Evolutionary conservation across 2,113 vertebrate species (phyloP), one percentile per base, ranked within the genome.

Genomic region (Geothlypis trichas): DNA sequence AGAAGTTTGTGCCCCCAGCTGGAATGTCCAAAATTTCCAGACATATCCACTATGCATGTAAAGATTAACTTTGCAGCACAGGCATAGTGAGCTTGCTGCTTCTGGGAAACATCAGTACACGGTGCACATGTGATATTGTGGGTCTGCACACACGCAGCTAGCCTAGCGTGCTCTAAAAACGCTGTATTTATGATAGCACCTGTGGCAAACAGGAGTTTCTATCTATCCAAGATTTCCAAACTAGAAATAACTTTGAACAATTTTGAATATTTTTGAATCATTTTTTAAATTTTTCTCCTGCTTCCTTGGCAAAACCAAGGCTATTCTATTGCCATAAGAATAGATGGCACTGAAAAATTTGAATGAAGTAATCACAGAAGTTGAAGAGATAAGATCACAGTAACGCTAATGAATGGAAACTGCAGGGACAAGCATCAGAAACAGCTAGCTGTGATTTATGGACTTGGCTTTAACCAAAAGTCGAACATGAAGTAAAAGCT

Each of bases 1-100:
- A 90, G 68, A 92, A 81, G 51, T 84, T 74, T 93, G 44, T 92
- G 44, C 61, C 61, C 75, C 23, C 7, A 78, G 18, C 7, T 74
- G 21, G 51, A 61, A 59, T 81, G 83, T 84, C 92, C 94, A 92
- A 42, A 92, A 89, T 95, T 90, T 92, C 86, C 95, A 95, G 92
- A 95, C 68, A 33, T 33, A 35, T 71, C 90, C 76, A 78, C 63
- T 89, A 22, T 67, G 65, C 65, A 71, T 1, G 1, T 44, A 67
- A 79, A 93, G 83, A 95, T 92, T 89, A 89, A 83, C 20, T 93
- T 84, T 88, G 68, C 72, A 86, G 59, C 26, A 71, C 16, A 93
- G 46, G 26, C 82, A 39, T 2, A 57, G 44, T 5, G 20, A 90
- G 16, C 35, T 67, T 81, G 49, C n/a, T 69, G 30, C 16, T 86